Evolutionary conservation across 2,797 vertebrate genomes (phyloP).

Genomic region (Xenops minutus): DNA sequence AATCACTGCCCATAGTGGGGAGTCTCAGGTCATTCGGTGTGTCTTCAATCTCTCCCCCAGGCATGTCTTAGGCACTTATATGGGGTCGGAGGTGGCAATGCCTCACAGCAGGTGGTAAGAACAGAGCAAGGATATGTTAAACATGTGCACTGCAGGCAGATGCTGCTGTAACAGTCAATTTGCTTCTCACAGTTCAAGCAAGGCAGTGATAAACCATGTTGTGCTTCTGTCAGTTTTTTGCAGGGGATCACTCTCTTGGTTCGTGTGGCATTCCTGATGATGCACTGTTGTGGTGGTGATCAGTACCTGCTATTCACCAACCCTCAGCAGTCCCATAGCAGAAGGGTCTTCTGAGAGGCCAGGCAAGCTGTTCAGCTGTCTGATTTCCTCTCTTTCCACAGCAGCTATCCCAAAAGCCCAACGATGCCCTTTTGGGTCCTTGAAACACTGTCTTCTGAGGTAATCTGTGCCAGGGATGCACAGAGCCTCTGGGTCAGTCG

Average conservation of each 20-base stretch:
- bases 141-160: neutral
- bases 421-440: neutral
- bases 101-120: neutral
- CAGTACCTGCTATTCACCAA: neutral
- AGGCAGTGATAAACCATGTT: neutral
- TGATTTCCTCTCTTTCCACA: neutral
- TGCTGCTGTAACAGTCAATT: neutral
- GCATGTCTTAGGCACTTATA: neutral
- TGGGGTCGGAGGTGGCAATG: neutral
- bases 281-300: neutral
- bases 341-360: neutral
- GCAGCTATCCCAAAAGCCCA: neutral
- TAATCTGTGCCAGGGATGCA: neutral
- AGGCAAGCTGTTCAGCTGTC: neutral
- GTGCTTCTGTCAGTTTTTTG: neutral
- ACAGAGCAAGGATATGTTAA: neutral
- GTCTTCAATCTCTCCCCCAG: neutral
- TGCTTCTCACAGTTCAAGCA: neutral
- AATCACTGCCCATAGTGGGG: neutral
- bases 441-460: neutral
- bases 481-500: neutral
- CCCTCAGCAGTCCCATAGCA: neutral
- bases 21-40: neutral
- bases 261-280: neutral
- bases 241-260: neutral